These are phyloP conservation scores for Cryptoprocta ferox DNA, from an alignment of 2,797 vertebrate genomes.

Conservation along the genomic window DNA sequence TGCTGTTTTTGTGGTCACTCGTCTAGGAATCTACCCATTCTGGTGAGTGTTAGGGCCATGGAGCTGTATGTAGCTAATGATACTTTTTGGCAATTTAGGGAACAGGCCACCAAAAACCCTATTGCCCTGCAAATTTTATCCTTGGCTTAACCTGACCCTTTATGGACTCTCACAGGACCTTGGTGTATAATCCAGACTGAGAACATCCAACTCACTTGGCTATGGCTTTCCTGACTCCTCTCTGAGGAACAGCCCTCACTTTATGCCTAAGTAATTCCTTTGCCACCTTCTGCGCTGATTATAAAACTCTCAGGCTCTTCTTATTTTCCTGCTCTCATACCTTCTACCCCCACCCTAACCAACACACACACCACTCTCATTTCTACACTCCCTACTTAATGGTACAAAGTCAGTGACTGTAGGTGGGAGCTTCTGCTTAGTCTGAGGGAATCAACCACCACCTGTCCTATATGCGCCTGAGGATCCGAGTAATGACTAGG, in stretches of 20 bases:
- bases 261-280: conserved; percentile 17
- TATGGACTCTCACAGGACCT: background rate
- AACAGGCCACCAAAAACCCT: background rate
- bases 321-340: background rate
- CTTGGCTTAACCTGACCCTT: background rate
- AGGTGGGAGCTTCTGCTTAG: background rate
- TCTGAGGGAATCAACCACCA: background rate
- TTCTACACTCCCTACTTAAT: background rate
- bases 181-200: background rate
- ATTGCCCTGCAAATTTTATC: background rate
- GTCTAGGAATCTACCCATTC: conserved; percentile 95
- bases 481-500: background rate
- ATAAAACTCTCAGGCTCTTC: background rate
- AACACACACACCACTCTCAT: background rate
- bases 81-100: background rate
- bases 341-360: background rate
- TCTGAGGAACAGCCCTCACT: background rate
- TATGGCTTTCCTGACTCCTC: conserved; percentile 23
- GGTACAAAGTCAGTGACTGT: background rate
- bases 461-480: background rate
- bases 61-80: background rate
- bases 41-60: conserved; percentile 90
- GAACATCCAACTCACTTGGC: background rate
- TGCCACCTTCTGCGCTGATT: background rate
- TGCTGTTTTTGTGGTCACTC: conserved; percentile 93